Conservation (phyloP, 2,888 invertebrate species). For the Lysandra bellargus region DNA sequence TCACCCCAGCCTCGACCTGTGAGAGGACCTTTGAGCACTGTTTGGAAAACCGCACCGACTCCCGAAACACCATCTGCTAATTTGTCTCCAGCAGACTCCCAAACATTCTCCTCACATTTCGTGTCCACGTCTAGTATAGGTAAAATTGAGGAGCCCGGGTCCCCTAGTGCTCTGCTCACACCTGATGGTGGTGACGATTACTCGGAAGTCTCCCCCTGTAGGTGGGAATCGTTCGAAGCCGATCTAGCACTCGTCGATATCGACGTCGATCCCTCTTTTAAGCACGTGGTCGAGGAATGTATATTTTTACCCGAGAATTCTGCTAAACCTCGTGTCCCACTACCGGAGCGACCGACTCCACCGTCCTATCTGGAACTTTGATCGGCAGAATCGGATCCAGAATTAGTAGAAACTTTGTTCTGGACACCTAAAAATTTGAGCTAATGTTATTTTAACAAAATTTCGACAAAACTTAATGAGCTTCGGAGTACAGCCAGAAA, state of each 20-base stretch:
- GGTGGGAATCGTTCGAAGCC: constrained; percentile 83
- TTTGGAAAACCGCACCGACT: constrained; percentile 77
- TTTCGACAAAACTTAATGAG: constrained; percentile 20
- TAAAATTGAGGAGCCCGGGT: constrained; percentile 67
- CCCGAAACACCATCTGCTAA: constrained; percentile 86
- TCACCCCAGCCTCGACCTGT: constrained; percentile 63
- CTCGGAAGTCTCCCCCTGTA: constrained; percentile 73
- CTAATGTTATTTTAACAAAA: constrained; percentile 44
- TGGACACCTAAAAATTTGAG: constrained; percentile 58
- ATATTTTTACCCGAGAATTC: constrained; percentile 82
- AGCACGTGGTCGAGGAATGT: constrained; percentile 82
- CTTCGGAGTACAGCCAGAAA: constrained; percentile 31
- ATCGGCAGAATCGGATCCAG: constrained; percentile 76
- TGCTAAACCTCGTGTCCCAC: constrained; percentile 69
- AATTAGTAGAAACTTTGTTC: constrained; percentile 59
- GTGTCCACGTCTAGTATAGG: constrained; percentile 77
- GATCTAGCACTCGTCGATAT: constrained; percentile 82
- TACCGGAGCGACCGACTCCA: constrained; percentile 81
- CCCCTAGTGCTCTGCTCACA: constrained; percentile 82
- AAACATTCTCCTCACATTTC: constrained; percentile 83
- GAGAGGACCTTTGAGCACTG: constrained; percentile 68
- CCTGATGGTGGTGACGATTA: constrained; percentile 76
- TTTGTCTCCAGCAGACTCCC: constrained; percentile 80
- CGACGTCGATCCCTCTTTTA: constrained; percentile 82
- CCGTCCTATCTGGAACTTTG: constrained; percentile 77